Evolutionary conservation across 2,888 invertebrate species (phyloP).

Genomic region (Dasypogon diadema): DNA sequence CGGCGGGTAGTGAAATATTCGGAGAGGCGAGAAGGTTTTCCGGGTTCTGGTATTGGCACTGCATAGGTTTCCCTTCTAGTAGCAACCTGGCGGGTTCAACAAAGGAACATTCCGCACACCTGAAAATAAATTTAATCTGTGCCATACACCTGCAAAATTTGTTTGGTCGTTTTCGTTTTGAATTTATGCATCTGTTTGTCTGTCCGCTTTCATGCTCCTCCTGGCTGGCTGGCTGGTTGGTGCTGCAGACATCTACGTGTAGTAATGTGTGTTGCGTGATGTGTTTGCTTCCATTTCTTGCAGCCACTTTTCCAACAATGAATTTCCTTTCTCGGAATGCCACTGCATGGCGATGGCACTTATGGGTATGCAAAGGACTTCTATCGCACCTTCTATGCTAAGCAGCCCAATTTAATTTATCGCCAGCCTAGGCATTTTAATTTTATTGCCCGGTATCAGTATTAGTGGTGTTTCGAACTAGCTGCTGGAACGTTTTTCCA

Average conservation of each 20-base stretch:
- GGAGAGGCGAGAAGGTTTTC: neutral
- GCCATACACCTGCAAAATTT: conserved; percentile 45
- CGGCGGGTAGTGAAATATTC: neutral
- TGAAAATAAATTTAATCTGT: conserved; percentile 46
- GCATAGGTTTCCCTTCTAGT: conserved; percentile 14
- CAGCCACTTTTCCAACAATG: conserved; percentile 9
- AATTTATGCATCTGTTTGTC: conserved; percentile 46
- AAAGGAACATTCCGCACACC: conserved; percentile 36
- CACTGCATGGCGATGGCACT: conserved; percentile 34
- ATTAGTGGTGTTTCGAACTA: neutral
- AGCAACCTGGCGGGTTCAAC: conserved; percentile 1
- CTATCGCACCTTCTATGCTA: neutral
- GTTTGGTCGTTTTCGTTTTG: conserved; percentile 40
- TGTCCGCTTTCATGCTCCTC: conserved; percentile 30
- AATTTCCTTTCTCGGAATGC: conserved; percentile 1
- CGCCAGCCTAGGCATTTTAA: conserved; percentile 34
- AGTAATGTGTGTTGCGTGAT: conserved; percentile 36
- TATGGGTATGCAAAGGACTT: conserved; percentile 27
- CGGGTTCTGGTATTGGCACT: neutral
- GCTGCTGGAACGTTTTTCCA: neutral
- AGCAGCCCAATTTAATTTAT: conserved; percentile 18
- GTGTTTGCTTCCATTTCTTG: conserved; percentile 23
- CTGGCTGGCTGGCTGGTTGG: neutral
- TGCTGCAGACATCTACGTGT: neutral
- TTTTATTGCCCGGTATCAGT: conserved; percentile 4